Percentiles rank a stretch among this genome's conserved stretches.
These are phyloP conservation scores for Tyrophagus putrescentiae DNA, from an alignment of 1,140 invertebrate species.

Conservation along the genomic window DNA sequence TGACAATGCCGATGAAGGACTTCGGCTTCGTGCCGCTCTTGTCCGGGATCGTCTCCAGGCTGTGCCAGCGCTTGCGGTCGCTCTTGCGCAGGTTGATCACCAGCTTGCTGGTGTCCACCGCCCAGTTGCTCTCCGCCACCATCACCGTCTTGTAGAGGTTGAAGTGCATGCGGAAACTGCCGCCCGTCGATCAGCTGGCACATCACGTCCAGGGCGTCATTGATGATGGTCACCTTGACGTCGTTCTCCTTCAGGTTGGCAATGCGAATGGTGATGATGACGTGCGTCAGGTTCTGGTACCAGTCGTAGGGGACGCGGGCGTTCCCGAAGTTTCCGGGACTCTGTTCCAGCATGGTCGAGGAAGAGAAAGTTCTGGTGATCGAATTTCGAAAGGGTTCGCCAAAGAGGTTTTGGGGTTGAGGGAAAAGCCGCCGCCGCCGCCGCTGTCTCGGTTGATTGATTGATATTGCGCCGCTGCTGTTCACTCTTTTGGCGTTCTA, in stretches of 20 bases:
- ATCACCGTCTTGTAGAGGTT: constrained; percentile 22
- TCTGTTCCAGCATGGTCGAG: constrained; percentile 21
- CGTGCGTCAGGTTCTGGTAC: constrained; percentile 24
- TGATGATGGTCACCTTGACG: constrained; percentile 23
- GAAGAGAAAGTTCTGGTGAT: no score
- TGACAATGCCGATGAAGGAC: constrained; percentile 13
- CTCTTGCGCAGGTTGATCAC: constrained; percentile 23
- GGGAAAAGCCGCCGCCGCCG: no score
- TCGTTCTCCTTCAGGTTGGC: constrained; percentile 26
- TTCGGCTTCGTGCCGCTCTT: constrained; percentile 14
- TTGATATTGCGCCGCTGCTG: no score
- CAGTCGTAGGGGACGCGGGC: constrained; percentile 25
- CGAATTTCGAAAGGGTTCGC: no score
- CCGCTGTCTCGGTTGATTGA: no score
- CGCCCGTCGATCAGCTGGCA: constrained; percentile 19
- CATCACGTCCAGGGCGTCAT: constrained; percentile 22
- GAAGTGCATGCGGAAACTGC: constrained; percentile 22
- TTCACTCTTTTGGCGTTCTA: no score
- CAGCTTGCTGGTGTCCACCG: constrained; percentile 22
- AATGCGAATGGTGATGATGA: constrained; percentile 20
- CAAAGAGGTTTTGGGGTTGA: no score
- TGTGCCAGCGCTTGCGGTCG: constrained; percentile 23
- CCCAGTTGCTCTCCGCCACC: constrained; percentile 24
- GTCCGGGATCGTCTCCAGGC: constrained; percentile 21
- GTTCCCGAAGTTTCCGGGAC: constrained; percentile 20